Base-by-base conservation (phyloP, 2,888 invertebrate species). In the Pseudococcus viburni region DNA sequence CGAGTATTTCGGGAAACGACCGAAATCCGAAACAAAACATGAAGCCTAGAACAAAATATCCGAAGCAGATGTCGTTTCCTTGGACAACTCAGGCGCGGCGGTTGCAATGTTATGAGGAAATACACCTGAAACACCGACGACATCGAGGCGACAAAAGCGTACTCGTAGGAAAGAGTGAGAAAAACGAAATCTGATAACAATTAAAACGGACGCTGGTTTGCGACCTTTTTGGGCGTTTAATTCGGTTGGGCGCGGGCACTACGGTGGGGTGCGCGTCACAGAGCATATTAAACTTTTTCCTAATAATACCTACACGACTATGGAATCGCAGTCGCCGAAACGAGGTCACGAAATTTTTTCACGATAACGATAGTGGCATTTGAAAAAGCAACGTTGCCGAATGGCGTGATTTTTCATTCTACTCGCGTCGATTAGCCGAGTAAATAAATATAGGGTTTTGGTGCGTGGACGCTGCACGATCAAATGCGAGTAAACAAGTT, bases 331-430 rank as follows among this genome's bases (percentile, higher is more conserved):
- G 17, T 55, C 77, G 15, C 77, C 8, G 39, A 64, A 64, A 64
- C 64, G 22, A 64, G 64, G 77, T 77, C 77, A 77, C 39, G 77
- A 77, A 77, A 77, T 39, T 77, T 77, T 77, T 77, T 39, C 39
- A 39, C 77, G 12, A 39, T 77, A 39, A 33, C 26, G 26, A 33
- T 33, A 33, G 39, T 77, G 39, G 33, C 39, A 39, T 77, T 77
- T 77, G 39, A 64, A 77, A 77, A 77, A 17, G 77, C 77, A 39
- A 77, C 77, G 77, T 77, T 77, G 77, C 77, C 77, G 77, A 77
- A 77, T 39, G 33, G n/a, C 39, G 77, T 77, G 39, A 77, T 77
- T 77, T 77, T 77, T 77, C 33, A 77, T 77, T 39, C 39, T 39
- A 19, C 19, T 39, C 39, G 39, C 26, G 26, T 77, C 77, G 39